phyloP scores from a whole-genome alignment of 2,113 vertebrate genomes.

The Pycnonotus jocosus region DNA sequence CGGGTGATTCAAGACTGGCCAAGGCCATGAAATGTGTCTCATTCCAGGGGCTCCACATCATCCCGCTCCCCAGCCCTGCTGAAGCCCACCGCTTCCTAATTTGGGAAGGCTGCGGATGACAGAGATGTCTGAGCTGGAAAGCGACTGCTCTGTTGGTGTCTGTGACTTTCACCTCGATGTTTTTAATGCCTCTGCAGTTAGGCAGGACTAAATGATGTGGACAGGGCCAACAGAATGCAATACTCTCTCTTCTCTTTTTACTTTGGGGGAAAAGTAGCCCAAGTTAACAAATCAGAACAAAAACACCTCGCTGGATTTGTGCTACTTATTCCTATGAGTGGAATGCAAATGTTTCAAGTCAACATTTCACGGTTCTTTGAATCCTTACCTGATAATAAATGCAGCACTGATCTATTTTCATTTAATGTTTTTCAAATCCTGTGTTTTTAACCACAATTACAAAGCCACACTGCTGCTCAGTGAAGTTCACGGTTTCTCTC shows the following conservation, averaged over 20 bases:
- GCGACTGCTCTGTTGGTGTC: not conserved
- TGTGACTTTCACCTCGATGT: not conserved
- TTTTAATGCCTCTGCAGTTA: not conserved
- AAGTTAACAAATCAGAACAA: not conserved
- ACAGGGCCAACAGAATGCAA: not conserved
- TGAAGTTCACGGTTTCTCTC: not conserved
- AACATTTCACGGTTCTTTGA: not conserved
- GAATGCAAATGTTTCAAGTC: not conserved
- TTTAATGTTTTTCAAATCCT: not conserved
- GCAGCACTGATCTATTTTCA: not conserved
- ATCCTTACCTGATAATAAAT: not conserved
- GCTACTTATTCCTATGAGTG: not conserved
- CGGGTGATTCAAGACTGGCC: not conserved
- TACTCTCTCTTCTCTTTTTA: not conserved
- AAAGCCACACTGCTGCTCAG: not conserved
- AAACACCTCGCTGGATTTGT: not conserved
- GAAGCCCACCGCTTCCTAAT: conserved; percentile 26
- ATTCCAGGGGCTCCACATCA: conserved; percentile 38
- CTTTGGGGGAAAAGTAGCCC: not conserved
- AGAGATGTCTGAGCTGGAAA: not conserved
- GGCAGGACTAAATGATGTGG: not conserved
- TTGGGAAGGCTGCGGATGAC: not conserved
- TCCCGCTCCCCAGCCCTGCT: not conserved
- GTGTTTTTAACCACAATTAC: not conserved
- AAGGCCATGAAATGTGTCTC: not conserved